These are phyloP conservation scores for Gallirallus australis DNA, from an alignment of 2,797 vertebrate genomes.

Conservation along the genomic window DNA sequence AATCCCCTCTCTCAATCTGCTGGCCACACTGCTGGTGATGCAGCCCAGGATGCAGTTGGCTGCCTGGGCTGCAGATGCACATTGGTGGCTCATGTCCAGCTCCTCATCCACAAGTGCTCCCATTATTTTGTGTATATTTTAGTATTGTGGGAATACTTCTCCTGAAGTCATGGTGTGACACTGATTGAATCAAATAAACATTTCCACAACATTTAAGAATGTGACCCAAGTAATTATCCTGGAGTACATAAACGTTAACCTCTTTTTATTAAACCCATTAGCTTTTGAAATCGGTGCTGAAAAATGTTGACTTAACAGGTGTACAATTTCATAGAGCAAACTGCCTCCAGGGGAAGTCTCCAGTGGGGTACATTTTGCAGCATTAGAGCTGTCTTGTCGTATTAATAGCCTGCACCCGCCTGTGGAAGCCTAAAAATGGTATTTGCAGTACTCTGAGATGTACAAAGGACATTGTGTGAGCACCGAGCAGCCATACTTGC, in stretches of 20 bases:
- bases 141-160: background rate
- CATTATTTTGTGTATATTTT: no score
- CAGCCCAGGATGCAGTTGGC: no score
- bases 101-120: no score
- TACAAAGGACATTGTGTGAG: conserved; percentile 50
- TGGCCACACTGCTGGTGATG: no score
- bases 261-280: conserved; percentile 1
- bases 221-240: background rate
- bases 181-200: background rate
- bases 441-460: conserved; percentile 51
- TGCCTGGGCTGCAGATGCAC: no score
- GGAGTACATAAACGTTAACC: background rate
- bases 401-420: conserved; percentile 66
- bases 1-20: no score
- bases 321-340: background rate
- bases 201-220: background rate
- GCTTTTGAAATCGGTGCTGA: conserved; percentile 20
- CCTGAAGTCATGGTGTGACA: background rate
- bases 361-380: conserved; percentile 45
- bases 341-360: conserved; percentile 33
- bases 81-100: no score
- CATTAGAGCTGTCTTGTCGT: conserved; percentile 50
- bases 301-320: conserved; percentile 41
- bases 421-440: conserved; percentile 70
- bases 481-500: background rate